These are phyloP conservation scores for Drosophila aldrichi DNA, from an alignment of 2,888 invertebrate species.

Conservation along the genomic window DNA sequence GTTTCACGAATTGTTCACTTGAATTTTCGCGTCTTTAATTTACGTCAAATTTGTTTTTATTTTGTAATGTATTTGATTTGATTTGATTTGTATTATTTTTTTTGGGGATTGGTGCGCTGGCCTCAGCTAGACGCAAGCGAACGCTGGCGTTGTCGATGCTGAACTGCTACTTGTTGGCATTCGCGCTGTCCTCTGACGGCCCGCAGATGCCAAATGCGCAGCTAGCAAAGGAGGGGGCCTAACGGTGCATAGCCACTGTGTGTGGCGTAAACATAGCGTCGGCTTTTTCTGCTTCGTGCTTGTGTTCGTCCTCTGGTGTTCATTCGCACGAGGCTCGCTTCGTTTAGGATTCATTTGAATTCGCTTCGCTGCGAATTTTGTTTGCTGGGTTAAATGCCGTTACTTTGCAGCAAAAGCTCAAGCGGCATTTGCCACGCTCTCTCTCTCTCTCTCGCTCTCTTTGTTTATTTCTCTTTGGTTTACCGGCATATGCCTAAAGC, in stretches of 20 bases:
- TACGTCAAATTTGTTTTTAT: slow-evolving; percentile 3
- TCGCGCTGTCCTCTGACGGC: slow-evolving; percentile 54
- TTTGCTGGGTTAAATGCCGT: slow-evolving; percentile 45
- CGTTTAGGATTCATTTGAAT: slow-evolving; percentile 44
- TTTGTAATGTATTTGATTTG: neutral
- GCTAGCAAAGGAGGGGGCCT: neutral
- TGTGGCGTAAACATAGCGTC: slow-evolving; percentile 36
- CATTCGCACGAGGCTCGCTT: slow-evolving; percentile 24
- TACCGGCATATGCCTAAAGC: slow-evolving; percentile 27
- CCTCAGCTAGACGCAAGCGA: slow-evolving; percentile 60
- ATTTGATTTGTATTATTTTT: slow-evolving; percentile 3
- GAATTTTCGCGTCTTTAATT: neutral
- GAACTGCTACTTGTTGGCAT: slow-evolving; percentile 79
- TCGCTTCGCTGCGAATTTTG: slow-evolving; percentile 49
- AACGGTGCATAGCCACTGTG: neutral
- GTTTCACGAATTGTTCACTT: neutral
- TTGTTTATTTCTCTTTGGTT: neutral
- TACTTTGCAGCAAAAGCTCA: slow-evolving; percentile 55
- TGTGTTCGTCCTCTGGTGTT: slow-evolving; percentile 20
- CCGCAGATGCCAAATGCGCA: slow-evolving; percentile 57
- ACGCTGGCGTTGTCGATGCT: slow-evolving; percentile 77
- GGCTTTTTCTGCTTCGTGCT: slow-evolving; percentile 7
- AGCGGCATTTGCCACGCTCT: neutral
- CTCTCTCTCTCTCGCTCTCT: neutral
- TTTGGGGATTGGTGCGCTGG: slow-evolving; percentile 39